Conservation (phyloP, 2,113 vertebrate genomes). For the Plectropomus leopardus region DNA sequence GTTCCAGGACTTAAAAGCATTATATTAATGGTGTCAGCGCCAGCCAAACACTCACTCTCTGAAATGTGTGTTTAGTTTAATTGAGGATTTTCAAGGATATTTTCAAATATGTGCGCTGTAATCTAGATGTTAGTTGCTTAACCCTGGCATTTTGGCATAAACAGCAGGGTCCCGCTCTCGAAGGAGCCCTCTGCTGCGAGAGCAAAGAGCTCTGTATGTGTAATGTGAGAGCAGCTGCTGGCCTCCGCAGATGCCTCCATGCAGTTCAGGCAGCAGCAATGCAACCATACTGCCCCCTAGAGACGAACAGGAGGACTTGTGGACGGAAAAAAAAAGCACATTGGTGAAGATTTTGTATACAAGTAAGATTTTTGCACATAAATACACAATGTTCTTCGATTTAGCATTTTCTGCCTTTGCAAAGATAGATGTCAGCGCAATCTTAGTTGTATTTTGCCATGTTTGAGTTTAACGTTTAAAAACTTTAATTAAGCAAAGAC, state of each 20-base stretch:
- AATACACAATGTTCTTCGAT: background rate
- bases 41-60: conserved; percentile 32
- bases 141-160: conserved; percentile 61
- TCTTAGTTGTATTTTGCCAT: background rate
- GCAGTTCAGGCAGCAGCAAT: background rate
- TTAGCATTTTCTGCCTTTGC: background rate
- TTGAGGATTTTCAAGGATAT: conserved; percentile 46
- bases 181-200: conserved; percentile 38
- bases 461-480: too few species aligned
- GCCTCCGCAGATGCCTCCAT: background rate
- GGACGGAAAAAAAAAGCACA: background rate
- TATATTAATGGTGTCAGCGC: conserved; percentile 25
- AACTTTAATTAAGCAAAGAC: conserved; percentile 13
- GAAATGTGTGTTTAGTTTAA: conserved; percentile 52
- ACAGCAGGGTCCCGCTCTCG: conserved; percentile 44
- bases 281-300: conserved; percentile 78
- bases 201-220: conserved; percentile 38
- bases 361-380: background rate
- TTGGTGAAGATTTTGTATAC: too few species aligned
- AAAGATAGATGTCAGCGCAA: background rate
- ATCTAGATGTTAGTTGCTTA: conserved; percentile 56
- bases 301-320: conserved; percentile 32
- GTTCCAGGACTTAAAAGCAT: conserved; percentile 42
- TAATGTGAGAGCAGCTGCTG: conserved; percentile 40
- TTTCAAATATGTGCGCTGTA: conserved; percentile 40